These are phyloP conservation scores for Amiota minor DNA, from an alignment of 2,888 invertebrate genomes.

Conservation along the genomic window DNA sequence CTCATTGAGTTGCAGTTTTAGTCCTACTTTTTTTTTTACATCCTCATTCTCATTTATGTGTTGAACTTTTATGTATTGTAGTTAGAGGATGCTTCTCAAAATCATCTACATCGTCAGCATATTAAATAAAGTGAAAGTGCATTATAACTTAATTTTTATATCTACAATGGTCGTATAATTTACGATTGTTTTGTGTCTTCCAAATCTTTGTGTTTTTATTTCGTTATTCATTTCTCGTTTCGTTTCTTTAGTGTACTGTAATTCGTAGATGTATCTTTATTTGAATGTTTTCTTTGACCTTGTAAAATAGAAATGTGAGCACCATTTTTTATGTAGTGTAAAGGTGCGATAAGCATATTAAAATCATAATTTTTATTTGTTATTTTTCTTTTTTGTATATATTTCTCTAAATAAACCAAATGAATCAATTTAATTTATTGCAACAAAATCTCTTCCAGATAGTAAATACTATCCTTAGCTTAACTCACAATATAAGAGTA, in stretches of 20 bases:
- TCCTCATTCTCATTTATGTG: too few relatives aligned
- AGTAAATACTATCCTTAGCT: too few relatives aligned
- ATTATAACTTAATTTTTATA: slow-evolving; percentile 63
- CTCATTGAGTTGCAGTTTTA: too few relatives aligned
- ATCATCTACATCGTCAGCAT: slow-evolving; percentile 28
- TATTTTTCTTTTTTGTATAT: background rate
- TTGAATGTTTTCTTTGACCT: slow-evolving; percentile 41
- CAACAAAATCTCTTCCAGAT: too few relatives aligned
- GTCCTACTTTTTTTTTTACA: too few relatives aligned
- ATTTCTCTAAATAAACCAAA: background rate
- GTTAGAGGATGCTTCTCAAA: background rate
- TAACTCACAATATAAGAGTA: too few relatives aligned
- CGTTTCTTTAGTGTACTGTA: slow-evolving; percentile 49
- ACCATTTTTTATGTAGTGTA: slow-evolving; percentile 30
- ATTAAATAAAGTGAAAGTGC: slow-evolving; percentile 49
- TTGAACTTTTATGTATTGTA: too few relatives aligned
- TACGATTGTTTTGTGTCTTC: slow-evolving; percentile 5
- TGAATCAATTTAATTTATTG: too few relatives aligned
- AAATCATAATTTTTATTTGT: background rate
- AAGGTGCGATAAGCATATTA: slow-evolving; percentile 33
- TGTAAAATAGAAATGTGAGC: slow-evolving; percentile 50
- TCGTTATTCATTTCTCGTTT: background rate
- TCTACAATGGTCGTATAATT: slow-evolving; percentile 14
- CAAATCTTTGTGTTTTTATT: background rate
- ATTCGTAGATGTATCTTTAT: slow-evolving; percentile 43